Evolutionary conservation across 2,888 invertebrate genomes (phyloP).

Genomic region (Lissocephala sabroskyi): DNA sequence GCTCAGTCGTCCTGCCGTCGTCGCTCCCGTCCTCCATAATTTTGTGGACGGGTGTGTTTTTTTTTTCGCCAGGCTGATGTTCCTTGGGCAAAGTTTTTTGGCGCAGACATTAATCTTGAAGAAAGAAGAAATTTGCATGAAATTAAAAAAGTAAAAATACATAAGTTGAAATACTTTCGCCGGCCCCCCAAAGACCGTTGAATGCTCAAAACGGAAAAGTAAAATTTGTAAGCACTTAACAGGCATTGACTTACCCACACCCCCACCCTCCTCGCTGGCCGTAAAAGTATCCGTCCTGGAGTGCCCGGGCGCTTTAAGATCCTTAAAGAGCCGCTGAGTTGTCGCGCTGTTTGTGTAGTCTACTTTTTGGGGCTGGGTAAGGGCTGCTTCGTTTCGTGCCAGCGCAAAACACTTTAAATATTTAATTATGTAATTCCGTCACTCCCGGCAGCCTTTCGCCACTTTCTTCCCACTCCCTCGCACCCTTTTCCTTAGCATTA

Average conservation of each 20-base stretch:
- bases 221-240: constrained; percentile 59
- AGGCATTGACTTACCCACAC: constrained; percentile 23
- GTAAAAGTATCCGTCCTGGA: too few relatives aligned
- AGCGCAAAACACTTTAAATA: constrained; percentile 47
- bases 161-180: constrained; percentile 17
- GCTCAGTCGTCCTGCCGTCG: too few relatives aligned
- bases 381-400: constrained; percentile 9
- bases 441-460: constrained; percentile 30
- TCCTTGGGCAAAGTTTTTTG: constrained; percentile 22
- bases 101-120: constrained; percentile 59
- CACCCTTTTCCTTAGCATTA: too few relatives aligned
- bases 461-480: too few relatives aligned
- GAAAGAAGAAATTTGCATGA: constrained; percentile 58
- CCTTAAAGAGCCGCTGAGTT: too few relatives aligned
- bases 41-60: neutral
- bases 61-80: too few relatives aligned
- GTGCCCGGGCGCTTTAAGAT: neutral
- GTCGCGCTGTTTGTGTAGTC: too few relatives aligned
- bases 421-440: constrained; percentile 56
- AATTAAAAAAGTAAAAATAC: constrained; percentile 58
- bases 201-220: constrained; percentile 41
- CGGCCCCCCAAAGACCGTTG: neutral
- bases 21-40: constrained; percentile 9
- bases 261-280: too few relatives aligned
- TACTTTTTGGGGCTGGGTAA: too few relatives aligned